A percentile compares a stretch with the other conserved stretches of the same genome.
Conservation (phyloP, 1,140 invertebrate species). For the Atta colombica region DNA sequence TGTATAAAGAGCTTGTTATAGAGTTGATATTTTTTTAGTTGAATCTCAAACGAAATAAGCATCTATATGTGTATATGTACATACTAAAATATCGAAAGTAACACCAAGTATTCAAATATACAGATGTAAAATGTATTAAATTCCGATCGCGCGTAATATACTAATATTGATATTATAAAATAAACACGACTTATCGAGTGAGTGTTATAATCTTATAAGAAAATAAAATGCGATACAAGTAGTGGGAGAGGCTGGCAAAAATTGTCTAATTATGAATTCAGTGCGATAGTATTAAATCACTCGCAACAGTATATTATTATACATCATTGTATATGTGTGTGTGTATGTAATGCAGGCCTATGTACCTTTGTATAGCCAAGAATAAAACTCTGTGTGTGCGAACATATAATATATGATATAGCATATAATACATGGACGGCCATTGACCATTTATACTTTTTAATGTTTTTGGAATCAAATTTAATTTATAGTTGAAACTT, state of each 20-base stretch:
- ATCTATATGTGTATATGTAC: neutral
- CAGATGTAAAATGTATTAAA: conserved; percentile 25
- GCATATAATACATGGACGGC: conserved; percentile 16
- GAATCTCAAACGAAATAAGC: neutral
- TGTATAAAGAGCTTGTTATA: neutral
- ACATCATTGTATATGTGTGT: neutral
- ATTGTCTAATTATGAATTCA: neutral
- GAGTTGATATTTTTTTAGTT: neutral
- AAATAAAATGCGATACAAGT: conserved; percentile 1
- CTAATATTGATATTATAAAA: neutral
- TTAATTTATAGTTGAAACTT: neutral
- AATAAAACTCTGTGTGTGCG: conserved; percentile 17
- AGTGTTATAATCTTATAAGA: neutral
- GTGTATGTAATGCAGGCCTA: neutral
- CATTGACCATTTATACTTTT: conserved; percentile 23
- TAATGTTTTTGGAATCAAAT: neutral
- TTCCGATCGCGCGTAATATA: neutral
- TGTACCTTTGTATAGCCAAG: neutral
- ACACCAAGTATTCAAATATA: neutral
- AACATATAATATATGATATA: conserved; percentile 12
- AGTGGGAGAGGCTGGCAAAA: neutral
- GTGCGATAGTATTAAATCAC: conserved; percentile 15
- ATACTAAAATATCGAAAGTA: conserved; percentile 6
- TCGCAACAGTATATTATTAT: neutral
- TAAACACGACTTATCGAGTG: conserved; percentile 1